Conservation (phyloP, 2,888 invertebrate species). For the Ormia ochracea region DNA sequence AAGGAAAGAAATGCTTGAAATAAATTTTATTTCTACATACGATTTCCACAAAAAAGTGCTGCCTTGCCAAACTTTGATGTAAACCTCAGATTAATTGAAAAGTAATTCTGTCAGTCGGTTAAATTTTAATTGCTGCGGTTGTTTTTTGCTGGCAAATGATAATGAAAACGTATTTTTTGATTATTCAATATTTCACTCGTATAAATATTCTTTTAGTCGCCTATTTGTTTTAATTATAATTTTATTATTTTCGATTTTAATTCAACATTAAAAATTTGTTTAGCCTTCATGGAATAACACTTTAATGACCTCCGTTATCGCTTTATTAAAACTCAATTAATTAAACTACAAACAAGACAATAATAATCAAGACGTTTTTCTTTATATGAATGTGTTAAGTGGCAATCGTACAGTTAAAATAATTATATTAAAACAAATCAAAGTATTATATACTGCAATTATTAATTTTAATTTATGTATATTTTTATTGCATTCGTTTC, state of each 20-base stretch:
- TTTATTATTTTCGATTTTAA: conserved; percentile 28
- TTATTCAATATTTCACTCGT: not conserved
- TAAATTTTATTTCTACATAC: not conserved
- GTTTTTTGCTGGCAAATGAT: not conserved
- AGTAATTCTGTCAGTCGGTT: not conserved
- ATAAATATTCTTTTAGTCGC: not conserved
- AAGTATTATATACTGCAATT: conserved; percentile 64
- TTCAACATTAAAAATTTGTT: conserved; percentile 52
- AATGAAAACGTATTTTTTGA: not conserved
- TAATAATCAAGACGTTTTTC: conserved; percentile 68
- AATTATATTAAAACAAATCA: conserved; percentile 64
- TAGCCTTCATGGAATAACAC: conserved; percentile 62
- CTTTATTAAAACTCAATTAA: conserved; percentile 76
- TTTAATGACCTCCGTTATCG: conserved; percentile 65
- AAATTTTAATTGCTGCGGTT: not conserved
- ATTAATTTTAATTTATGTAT: conserved; percentile 53
- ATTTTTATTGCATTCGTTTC: conserved; percentile 3
- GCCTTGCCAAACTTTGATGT: not conserved
- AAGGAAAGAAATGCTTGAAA: too few relatives aligned
- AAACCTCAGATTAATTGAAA: not conserved
- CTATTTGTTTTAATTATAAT: conserved; percentile 32
- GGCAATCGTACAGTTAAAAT: not conserved
- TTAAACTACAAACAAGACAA: conserved; percentile 76
- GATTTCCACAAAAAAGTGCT: not conserved
- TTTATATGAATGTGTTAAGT: conserved; percentile 12